Evolutionary conservation across 2,888 invertebrate species (phyloP).

Genomic region (Eutolmus rufibarbis): DNA sequence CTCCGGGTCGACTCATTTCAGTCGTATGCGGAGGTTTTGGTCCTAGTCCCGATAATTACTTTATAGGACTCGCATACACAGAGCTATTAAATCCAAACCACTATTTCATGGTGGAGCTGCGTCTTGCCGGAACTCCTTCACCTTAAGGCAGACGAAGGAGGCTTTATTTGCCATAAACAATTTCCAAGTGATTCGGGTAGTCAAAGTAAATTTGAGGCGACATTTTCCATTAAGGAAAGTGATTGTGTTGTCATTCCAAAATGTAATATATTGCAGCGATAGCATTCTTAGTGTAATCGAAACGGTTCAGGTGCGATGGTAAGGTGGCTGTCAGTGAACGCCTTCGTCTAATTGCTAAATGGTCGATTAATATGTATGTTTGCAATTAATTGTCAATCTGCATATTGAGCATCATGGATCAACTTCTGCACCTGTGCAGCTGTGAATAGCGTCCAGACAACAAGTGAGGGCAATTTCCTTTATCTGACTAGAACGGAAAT

Average conservation of each 20-base stretch:
- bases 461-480: constrained; percentile 40
- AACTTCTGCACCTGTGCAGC: neutral
- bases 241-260: constrained; percentile 46
- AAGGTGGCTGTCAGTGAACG: neutral
- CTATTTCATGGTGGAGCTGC: neutral
- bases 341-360: constrained; percentile 45
- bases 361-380: constrained; percentile 45
- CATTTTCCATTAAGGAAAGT: constrained; percentile 47
- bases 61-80: constrained; percentile 37
- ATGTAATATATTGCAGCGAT: constrained; percentile 44
- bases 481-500: neutral
- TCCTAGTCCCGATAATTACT: constrained; percentile 40
- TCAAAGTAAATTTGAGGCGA: constrained; percentile 44
- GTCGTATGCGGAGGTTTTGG: neutral
- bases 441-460: neutral
- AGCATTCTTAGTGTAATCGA: constrained; percentile 4
- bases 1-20: neutral
- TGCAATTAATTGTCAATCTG: constrained; percentile 46
- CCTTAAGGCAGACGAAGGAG: constrained; percentile 14
- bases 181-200: constrained; percentile 34
- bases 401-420: neutral
- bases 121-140: neutral
- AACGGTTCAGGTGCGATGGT: neutral
- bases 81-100: constrained; percentile 36
- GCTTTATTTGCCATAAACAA: constrained; percentile 46